phyloP scores from a whole-genome alignment of 2,113 vertebrate species.

The Colistium nudipinnis region DNA sequence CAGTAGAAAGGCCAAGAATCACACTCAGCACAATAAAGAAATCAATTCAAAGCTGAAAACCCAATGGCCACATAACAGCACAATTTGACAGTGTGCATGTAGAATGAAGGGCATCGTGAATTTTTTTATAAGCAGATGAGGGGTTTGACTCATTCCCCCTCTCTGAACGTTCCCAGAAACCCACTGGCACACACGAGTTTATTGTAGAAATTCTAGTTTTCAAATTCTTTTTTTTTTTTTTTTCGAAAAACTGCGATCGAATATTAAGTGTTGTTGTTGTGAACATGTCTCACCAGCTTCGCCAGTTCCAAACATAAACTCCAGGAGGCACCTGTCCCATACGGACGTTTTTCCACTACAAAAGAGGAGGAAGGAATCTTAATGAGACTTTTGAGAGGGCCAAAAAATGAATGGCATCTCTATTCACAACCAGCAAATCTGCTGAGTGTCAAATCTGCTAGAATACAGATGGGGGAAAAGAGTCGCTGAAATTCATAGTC shows the following conservation, averaged over 20 bases:
- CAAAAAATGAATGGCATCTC: slow-evolving; percentile 23
- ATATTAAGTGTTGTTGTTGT: slow-evolving; percentile 31
- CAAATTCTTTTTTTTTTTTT: too few relatives aligned
- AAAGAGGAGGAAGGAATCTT: slow-evolving; percentile 8
- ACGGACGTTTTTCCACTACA: slow-evolving; percentile 5
- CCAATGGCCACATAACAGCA: background rate
- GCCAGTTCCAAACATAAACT: slow-evolving; percentile 29
- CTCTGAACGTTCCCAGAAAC: background rate
- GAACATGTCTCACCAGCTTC: slow-evolving; percentile 1
- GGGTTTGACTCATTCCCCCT: background rate
- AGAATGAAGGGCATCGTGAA: background rate
- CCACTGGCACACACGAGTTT: background rate
- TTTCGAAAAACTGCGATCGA: too few relatives aligned
- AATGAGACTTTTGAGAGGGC: slow-evolving; percentile 19
- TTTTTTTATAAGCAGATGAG: background rate
- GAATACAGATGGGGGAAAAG: background rate
- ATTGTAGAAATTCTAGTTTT: background rate
- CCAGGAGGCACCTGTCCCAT: background rate
- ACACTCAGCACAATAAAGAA: background rate
- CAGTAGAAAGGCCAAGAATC: background rate
- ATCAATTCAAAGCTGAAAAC: background rate
- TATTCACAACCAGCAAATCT: slow-evolving; percentile 19
- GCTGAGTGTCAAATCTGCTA: background rate
- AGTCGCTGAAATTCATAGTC: too few relatives aligned
- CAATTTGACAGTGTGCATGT: background rate